Evolutionary conservation across 2,888 invertebrate species (phyloP).

Genomic region (Xanthia icteritia): DNA sequence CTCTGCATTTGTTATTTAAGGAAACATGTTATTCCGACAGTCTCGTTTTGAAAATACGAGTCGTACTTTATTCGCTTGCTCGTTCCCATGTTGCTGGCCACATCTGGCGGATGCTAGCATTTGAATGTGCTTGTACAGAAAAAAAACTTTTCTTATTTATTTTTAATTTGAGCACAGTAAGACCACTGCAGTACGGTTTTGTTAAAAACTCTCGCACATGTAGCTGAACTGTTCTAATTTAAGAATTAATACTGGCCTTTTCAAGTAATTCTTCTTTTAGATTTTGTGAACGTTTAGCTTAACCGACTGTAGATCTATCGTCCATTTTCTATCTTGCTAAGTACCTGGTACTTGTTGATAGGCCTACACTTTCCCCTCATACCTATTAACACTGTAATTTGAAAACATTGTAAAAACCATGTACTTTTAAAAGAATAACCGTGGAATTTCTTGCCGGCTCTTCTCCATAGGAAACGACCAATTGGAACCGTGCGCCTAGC

Average conservation of each 20-base stretch:
- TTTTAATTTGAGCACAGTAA: constrained; percentile 14
- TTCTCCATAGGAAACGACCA: too few species aligned
- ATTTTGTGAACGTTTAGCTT: too few species aligned
- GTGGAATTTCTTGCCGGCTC: too few species aligned
- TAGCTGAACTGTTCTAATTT: background rate
- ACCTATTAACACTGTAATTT: too few species aligned
- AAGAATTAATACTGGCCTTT: background rate
- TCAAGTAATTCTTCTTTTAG: too few species aligned
- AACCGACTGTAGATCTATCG: too few species aligned
- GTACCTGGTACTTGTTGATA: too few species aligned
- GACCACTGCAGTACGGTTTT: constrained; percentile 2
- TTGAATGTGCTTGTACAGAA: background rate
- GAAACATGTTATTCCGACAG: constrained; percentile 30
- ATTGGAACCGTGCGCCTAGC: too few species aligned
- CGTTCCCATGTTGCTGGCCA: constrained; percentile 28
- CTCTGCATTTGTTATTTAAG: background rate
- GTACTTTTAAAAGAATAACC: too few species aligned
- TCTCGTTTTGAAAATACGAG: constrained; percentile 19
- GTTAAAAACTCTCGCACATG: background rate
- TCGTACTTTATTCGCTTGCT: background rate
- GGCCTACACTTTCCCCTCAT: too few species aligned
- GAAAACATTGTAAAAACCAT: too few species aligned
- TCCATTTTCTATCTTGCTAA: too few species aligned
- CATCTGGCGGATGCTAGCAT: constrained; percentile 47
- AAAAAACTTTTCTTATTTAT: constrained; percentile 19